Base-by-base conservation (phyloP, 2,797 vertebrate species). In the Knipowitschia caucasica region DNA sequence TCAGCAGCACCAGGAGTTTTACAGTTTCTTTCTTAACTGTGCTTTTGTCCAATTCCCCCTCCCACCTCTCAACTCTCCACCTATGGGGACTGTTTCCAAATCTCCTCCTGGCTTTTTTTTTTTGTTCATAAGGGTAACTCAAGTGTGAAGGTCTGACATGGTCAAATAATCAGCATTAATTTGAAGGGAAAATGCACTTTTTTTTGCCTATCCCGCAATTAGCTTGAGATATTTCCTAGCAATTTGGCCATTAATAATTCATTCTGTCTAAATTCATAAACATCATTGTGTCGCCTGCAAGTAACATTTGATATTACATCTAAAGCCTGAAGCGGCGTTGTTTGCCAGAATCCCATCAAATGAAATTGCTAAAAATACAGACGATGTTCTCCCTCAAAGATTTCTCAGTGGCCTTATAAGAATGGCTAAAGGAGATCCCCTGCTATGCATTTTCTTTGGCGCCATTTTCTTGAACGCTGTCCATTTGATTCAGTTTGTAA, bases 371-470 rank as follows among this genome's bases (percentile, higher is more conserved):
- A 86, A 89, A 88, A 89, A 89, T 87, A 89, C 82, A 71, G 77
- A 83, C 68, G 71, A 71, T 75, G 74, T 85, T 86, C 81, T 73
- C 78, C 81, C 82, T 86, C 87, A 86, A 84, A 88, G 84, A 62
- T 78, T 29, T 84, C 77, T 76, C 80, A 72, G 70, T 78, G 68
- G 77, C 66, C 78, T 73, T 86, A 85, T 85, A 85, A 84, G 71
- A 75, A 76, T 51, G 77, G 67, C 73, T 76, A 80, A 69, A 79
- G 72, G 75, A 86, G 71, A 71, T 85, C 85, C 81, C 86, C 80
- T 80, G 84, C 85, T 84, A 89, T 90, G 79, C 93, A 88, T 94
- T 95, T 95, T 91, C 86, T 89, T 94, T 96, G 93, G 93, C 91
- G 75, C 89, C 87, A 81, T 92, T 84, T 81, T 89, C 92, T 94